These are phyloP conservation scores for Syngnathoides biaculeatus DNA, from an alignment of 2,113 vertebrate genomes.

Conservation along the genomic window DNA sequence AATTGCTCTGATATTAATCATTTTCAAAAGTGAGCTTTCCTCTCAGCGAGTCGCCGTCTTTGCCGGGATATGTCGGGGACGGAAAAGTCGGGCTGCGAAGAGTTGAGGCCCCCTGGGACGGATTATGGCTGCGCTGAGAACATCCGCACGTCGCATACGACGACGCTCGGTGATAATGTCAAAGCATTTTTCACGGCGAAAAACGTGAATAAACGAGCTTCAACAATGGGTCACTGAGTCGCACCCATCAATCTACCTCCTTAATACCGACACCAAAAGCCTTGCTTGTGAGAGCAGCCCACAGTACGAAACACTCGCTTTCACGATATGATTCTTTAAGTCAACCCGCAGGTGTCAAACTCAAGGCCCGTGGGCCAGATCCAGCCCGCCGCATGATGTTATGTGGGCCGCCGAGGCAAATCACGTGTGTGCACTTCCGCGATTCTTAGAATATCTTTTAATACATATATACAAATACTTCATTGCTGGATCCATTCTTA, in stretches of 20 bases:
- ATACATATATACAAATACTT: too few relatives aligned
- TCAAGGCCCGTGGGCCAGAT: too few relatives aligned
- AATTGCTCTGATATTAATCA: not conserved
- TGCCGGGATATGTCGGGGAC: not conserved
- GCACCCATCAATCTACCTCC: conserved; percentile 50
- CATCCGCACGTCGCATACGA: conserved; percentile 18
- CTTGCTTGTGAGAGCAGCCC: conserved; percentile 27
- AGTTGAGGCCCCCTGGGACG: conserved; percentile 24
- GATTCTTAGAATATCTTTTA: too few relatives aligned
- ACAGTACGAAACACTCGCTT: conserved; percentile 4
- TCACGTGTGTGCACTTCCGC: too few relatives aligned
- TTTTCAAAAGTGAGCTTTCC: conserved; percentile 9
- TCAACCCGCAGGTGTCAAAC: too few relatives aligned
- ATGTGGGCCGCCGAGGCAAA: too few relatives aligned
- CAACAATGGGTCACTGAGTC: conserved; percentile 38
- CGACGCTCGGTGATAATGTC: conserved; percentile 35
- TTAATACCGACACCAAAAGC: conserved; percentile 55
- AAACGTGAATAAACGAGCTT: conserved; percentile 45
- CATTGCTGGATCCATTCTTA: too few relatives aligned
- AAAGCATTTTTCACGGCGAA: conserved; percentile 46
- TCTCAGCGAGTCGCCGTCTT: not conserved
- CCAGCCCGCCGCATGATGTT: too few relatives aligned
- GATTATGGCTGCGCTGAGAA: conserved; percentile 43
- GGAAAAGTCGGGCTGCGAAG: conserved; percentile 14
- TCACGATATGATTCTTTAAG: conserved; percentile 14